Conservation (phyloP, 2,888 invertebrate genomes). For the Leucophora obtusa region DNA sequence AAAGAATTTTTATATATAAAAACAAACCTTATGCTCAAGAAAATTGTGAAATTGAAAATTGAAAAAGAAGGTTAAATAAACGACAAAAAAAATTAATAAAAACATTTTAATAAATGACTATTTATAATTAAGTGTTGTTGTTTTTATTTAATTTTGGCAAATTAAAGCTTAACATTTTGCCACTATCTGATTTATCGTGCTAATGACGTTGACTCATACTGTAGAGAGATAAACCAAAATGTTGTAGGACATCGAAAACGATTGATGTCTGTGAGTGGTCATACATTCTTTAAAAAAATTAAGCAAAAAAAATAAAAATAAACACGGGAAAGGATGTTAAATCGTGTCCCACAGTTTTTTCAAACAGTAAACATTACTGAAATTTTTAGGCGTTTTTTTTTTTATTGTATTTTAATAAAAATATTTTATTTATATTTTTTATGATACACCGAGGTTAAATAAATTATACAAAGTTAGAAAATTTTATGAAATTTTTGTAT, state of each 20-base stretch:
- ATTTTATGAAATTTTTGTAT: neutral
- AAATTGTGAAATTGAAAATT: too few relatives aligned
- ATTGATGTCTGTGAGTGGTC: slow-evolving; percentile 20
- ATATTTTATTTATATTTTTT: neutral
- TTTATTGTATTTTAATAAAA: neutral
- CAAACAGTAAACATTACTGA: neutral
- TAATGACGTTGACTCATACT: neutral
- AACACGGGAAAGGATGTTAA: slow-evolving; percentile 49
- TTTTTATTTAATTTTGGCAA: too few relatives aligned
- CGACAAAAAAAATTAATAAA: too few relatives aligned
- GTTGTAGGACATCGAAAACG: slow-evolving; percentile 7
- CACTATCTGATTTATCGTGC: neutral
- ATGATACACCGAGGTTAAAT: neutral
- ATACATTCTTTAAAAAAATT: slow-evolving; percentile 45
- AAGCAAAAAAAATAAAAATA: neutral
- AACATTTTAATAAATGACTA: too few relatives aligned
- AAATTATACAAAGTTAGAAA: neutral
- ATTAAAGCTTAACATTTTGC: too few relatives aligned
- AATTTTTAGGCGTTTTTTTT: neutral
- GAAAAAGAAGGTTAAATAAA: too few relatives aligned
- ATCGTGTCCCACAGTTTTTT: slow-evolving; percentile 54
- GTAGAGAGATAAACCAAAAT: slow-evolving; percentile 20
- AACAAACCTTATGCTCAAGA: too few relatives aligned
- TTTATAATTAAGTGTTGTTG: too few relatives aligned
- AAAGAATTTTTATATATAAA: too few relatives aligned